Percentiles rank a stretch among this genome's conserved stretches.
These are phyloP conservation scores for Grammomys dolichurus DNA, from an alignment of 2,113 vertebrate species.

Conservation along the genomic window DNA sequence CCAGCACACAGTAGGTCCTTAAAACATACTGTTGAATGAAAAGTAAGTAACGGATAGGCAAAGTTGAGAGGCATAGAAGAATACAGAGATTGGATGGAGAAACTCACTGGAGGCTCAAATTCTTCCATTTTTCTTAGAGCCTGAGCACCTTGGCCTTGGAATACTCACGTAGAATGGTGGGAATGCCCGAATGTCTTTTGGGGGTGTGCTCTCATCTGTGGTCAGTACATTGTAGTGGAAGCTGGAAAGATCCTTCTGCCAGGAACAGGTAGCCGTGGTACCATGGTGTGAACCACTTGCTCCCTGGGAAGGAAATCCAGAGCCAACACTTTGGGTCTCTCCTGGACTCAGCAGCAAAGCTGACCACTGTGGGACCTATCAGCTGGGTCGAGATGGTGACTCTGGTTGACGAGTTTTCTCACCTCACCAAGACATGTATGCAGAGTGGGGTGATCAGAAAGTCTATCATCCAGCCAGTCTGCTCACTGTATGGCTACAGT, in stretches of 20 bases:
- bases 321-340: neutral
- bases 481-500: neutral
- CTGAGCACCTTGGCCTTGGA: neutral
- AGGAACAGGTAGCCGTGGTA: neutral
- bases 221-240: neutral
- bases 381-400: no score
- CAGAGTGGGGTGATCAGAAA: neutral
- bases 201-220: neutral
- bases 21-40: neutral
- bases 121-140: neutral
- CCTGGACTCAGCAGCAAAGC: neutral
- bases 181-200: neutral
- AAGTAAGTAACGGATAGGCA: neutral
- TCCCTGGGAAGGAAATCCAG: neutral
- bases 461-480: neutral
- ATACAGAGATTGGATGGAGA: neutral
- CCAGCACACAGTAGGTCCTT: neutral
- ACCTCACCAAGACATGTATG: neutral
- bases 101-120: neutral
- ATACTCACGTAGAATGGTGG: neutral
- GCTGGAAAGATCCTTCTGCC: neutral
- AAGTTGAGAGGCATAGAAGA: neutral
- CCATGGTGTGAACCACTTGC: neutral
- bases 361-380: neutral
- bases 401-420: neutral